Evolutionary conservation across 37 sponge, comb jelly and placozoan genomes (phyloP), one percentile per base, ranked within the genome.

Genomic region (Amphimedon queenslandica): DNA sequence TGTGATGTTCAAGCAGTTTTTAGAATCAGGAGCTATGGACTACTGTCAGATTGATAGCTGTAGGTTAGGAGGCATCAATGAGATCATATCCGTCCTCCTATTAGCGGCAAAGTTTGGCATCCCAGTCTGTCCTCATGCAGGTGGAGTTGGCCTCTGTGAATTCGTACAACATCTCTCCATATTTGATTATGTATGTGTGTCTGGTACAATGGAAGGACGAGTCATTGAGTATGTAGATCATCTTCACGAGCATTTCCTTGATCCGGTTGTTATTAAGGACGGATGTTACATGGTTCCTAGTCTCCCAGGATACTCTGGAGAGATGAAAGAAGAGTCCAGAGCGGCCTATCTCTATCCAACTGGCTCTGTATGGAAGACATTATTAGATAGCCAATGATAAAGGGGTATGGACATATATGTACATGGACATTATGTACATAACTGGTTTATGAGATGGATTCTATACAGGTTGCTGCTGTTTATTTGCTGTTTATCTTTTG

Each of bases 101-200:
- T 76, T 95, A 77, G 96, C 96, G 25, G 78, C 76, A 27, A 95
- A 91, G 64, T 85, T 77, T 47, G 69, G 69, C 29, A 79, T 95
- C 3, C 96, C 96, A 4, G 96, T 95, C 40, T 87, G 88, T 58
- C 96, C 96, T 27, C 96, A 95, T 53, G 96, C 82, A 25, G 96
- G 96, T 0, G 96, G 96, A 21, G 96, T 95, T 41, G 96, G 96
- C 37, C 83, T 95, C 57, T 95, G 96, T 42, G 96, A 95, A 57
- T 74, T 82, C 57, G 92, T 90, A 8, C 80, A 77, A 28, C 96
- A 95, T 60, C 67, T 91, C 34, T 70, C 86, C 4, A 18, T 88
- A 16, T 84, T 95, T 67, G 88, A 95, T 60, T 90, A 77, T 64
- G 58, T 95, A 25, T 81, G 79, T 64, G 77, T 90, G 21, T 79